These are phyloP conservation scores for Glaucomys volans DNA, from an alignment of 2,113 vertebrate genomes.

Conservation along the genomic window DNA sequence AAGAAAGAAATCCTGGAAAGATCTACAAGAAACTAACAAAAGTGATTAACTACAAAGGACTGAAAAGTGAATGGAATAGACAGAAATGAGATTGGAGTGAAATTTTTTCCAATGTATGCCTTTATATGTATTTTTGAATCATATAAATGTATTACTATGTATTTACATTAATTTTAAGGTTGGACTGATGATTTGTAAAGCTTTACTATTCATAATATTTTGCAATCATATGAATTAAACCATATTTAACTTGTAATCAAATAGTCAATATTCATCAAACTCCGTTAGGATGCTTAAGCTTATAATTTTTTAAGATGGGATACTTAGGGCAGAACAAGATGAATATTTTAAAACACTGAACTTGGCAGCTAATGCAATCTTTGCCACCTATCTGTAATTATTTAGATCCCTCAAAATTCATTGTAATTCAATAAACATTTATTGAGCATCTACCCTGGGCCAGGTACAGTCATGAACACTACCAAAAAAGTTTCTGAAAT, in stretches of 20 bases:
- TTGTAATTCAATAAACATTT: constrained; percentile 31
- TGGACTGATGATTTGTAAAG: neutral
- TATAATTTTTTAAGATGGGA: neutral
- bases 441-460: neutral
- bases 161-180: constrained; percentile 41
- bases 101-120: neutral
- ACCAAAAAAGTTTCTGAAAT: constrained; percentile 20
- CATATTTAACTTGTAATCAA: constrained; percentile 45
- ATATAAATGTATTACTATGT: neutral
- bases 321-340: neutral
- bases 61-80: neutral
- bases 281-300: neutral
- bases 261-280: constrained; percentile 10
- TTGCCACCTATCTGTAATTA: neutral
- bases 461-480: neutral
- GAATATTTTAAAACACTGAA: neutral
- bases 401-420: constrained; percentile 18
- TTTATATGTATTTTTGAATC: neutral
- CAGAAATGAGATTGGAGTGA: neutral
- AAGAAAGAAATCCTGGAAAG: neutral
- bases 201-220: constrained; percentile 16
- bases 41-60: neutral
- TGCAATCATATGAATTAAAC: neutral
- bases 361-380: neutral
- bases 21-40: constrained; percentile 37